Evolutionary conservation across 2,888 invertebrate species (phyloP).

Genomic region (Drosophila niveifrons): DNA sequence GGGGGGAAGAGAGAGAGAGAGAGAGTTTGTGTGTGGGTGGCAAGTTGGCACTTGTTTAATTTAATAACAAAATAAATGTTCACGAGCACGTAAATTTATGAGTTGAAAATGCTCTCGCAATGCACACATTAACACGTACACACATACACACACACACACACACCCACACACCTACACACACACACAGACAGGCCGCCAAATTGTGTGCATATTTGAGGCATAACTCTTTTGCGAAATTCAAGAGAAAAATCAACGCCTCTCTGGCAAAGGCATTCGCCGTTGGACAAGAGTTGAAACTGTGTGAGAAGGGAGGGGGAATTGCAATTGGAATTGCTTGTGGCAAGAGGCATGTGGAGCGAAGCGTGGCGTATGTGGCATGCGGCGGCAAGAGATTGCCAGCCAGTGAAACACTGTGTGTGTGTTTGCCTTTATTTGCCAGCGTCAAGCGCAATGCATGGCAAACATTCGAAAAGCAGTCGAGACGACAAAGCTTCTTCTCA

Average conservation of each 20-base stretch:
- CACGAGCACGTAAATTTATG: constrained; percentile 82
- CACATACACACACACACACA: not conserved
- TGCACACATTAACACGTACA: constrained; percentile 74
- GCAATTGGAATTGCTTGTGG: constrained; percentile 30
- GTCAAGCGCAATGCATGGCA: too few species aligned
- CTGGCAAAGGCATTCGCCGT: not conserved
- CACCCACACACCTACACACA: not conserved
- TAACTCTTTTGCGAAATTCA: constrained; percentile 33
- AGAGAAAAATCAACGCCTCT: constrained; percentile 42
- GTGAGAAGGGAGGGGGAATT: not conserved
- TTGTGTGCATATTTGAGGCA: constrained; percentile 52
- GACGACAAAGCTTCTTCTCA: not conserved
- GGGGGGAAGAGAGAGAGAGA: constrained; percentile 17
- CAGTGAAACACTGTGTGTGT: constrained; percentile 5
- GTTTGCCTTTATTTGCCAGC: constrained; percentile 5
- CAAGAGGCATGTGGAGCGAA: constrained; percentile 11
- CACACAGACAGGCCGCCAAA: constrained; percentile 22
- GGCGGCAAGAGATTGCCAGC: constrained; percentile 9
- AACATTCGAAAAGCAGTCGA: constrained; percentile 10
- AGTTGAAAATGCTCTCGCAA: constrained; percentile 59
- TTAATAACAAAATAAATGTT: constrained; percentile 84
- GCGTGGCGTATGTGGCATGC: not conserved
- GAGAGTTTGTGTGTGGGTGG: constrained; percentile 24
- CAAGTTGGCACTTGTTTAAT: constrained; percentile 75
- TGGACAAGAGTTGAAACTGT: not conserved